Percentiles rank a stretch among this genome's conserved stretches.
phyloP scores from a whole-genome alignment of 2,797 vertebrate genomes.

The Merluccius polli region DNA sequence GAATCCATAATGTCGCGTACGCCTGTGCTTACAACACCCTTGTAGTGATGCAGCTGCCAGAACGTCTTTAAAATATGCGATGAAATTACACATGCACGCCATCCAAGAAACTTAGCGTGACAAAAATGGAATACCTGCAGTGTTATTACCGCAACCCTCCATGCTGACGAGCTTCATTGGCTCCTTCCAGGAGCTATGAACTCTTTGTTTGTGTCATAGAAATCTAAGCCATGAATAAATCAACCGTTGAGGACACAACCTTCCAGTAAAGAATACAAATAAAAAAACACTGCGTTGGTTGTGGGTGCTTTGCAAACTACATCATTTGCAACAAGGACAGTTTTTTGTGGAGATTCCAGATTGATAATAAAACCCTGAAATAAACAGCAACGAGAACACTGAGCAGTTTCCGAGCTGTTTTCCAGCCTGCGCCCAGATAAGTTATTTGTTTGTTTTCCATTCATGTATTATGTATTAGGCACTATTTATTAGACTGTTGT shows the following conservation, averaged over 20 bases:
- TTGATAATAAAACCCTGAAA: background rate
- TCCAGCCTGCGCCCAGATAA: no score
- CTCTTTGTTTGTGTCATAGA: conserved; percentile 36
- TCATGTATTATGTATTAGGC: background rate
- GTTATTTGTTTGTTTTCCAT: background rate
- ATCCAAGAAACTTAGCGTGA: background rate
- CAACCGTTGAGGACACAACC: conserved; percentile 40
- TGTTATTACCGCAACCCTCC: background rate
- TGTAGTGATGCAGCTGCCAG: background rate
- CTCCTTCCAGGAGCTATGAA: conserved; percentile 21
- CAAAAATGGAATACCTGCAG: background rate
- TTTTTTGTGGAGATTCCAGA: background rate
- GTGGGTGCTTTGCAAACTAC: conserved; percentile 18
- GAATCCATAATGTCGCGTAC: background rate
- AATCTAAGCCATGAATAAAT: conserved; percentile 58
- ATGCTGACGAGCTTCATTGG: background rate
- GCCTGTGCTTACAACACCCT: background rate
- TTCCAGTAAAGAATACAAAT: conserved; percentile 29
- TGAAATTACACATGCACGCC: background rate
- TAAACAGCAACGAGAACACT: conserved; percentile 31
- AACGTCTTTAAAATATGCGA: background rate
- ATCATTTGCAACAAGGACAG: background rate
- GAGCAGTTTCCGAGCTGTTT: background rate
- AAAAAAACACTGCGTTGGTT: conserved; percentile 24
- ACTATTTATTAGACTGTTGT: background rate